Evolutionary conservation across 2,888 invertebrate species (phyloP), one percentile per base, ranked within the genome.

Genomic region (Pandemis cinnamomeana): DNA sequence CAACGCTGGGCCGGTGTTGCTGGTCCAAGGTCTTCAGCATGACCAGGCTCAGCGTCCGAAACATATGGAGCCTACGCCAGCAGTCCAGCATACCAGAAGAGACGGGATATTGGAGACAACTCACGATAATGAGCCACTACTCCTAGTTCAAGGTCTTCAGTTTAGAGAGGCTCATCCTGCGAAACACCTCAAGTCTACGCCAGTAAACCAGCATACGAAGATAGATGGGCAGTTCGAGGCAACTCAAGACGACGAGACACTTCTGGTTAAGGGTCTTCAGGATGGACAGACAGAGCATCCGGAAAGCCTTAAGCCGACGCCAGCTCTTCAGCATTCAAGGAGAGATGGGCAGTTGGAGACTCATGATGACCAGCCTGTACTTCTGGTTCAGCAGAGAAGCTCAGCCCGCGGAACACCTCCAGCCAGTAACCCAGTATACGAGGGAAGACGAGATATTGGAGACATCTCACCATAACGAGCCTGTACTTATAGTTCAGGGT

Each of bases 1-100:
- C 98, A 84, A 98, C 98, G 77, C 96, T 96, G 64, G 99, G 95
- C 67, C 98, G 95, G 83, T 96, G 97, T 78, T 96, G 96, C 80
- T 96, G 96, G 84, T 98, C 98, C 89, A 98, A 91, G 1, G 95
- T 95, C 90, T 98, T 98, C 72, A 99, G 94, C 97, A 98, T 97
- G 1, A 98, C 98, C 80, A 99, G 93, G 0, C 98, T 97, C 72
- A 97, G 96, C 83, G 98, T 97, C 0, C 98, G 95, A 92, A 99
- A 99, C 76, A 98, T 95, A 87, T 98, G 98, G 68, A 99, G 93
- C 44, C 98, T 95, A 72, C 97, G 95, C 27, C 27, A 36, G 27
- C 27, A 44, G 44, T 44, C 8, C 44, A 44, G 44, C 27, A 44
- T 44, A 44, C 44, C 8, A 44, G 8, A 7, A 2, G 8, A 8